Evolutionary conservation across 2,113 vertebrate genomes (phyloP), one percentile per base, ranked within the genome.

Genomic region (Rhipidura dahli): DNA sequence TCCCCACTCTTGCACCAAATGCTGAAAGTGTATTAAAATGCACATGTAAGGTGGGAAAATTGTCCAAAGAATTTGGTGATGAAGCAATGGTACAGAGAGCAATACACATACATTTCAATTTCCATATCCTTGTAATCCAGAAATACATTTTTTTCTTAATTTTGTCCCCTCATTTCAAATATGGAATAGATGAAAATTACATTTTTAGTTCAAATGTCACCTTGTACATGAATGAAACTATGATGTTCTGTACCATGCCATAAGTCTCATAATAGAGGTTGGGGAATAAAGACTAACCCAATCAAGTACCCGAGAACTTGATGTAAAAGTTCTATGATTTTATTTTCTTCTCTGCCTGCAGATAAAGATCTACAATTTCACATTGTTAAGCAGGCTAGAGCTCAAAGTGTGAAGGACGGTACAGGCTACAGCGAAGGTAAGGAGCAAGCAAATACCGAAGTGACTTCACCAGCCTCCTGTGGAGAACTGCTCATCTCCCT

Each of bases 361-460:
- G 99, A 99, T 93, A 98, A 98, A 96, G 90, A 98, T 28, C 97
- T 98, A 18, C 99, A 99, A 90, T 98, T 98, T 87, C 98, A 98
- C 84, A 98, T 99, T 75, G 98, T 99, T 94, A 98, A 98, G 60
- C 97, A 99, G 94, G 98, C 98, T 17, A 97, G 97, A 94, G 95
- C 97, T 18, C 97, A 98, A 12, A 96, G 96, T 75, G 95, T 90
- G 7, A 99, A 97, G 95, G 98, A 98, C 92, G 97, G 98, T 47
- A 98, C 98, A 87, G 95, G 97, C 78, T 98, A 98, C 91, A 98
- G 93, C 4, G 98, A 99, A 98, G 97, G 98, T 98, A 94, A 96
- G 96, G 87, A 56, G 27, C 26, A 30, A 44, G 30, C 56, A 75
- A 28, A 35, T 28, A 49, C 50, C 30, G 15, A 37, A 2, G 2